Base-by-base conservation (phyloP, 2,113 vertebrate genomes). In the Hydrolagus affinis region DNA sequence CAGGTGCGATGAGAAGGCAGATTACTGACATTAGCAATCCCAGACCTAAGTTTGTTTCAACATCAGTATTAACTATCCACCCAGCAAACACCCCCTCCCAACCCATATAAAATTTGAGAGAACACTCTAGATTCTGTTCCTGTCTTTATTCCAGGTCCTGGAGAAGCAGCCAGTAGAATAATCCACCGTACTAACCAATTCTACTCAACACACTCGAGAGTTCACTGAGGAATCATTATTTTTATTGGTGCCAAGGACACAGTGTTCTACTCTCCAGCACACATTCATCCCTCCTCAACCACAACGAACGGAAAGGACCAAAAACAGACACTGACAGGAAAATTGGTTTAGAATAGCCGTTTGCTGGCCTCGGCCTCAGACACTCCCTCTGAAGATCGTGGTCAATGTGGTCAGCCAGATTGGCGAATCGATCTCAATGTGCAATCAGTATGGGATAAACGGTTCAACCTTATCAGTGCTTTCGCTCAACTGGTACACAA, bases 281-380 rank as follows among this genome's bases (percentile, higher is more conserved):
- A 44, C 59, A 62, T 23, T 19, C 15, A 28, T 21, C 60, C 78
- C 19, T 64, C 25, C 44, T 44, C 44, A 44, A 83, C 78, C 78
- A 83, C 76, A 78, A 64, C 11, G 78, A 32, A 25, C 21, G n/a
- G 30, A 19, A 62, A 80, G 25, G 62, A 78, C 60, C 14, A 44
- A 83, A 83, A 83, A 66, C 19, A 57, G 8, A 28, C 8, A 68
- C 8, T n/a, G 28, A 83, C 62, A 83, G 78, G 62, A 83, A 83
- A 15, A 44, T 15, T 68, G 78, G 32, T 64, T 15, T 32, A 2
- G 10, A 32, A 21, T 4, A 68, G 66, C 6, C 9, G 25, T 68
- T 19, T 32, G 4, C 0, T 32, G 62, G 32, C 3, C 25, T 0
- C 10, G 66, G 17, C 62, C 2, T 66, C 78, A 83, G 60, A 21